Conservation (phyloP, 1,140 invertebrate species). For the Antheraea pernyi region DNA sequence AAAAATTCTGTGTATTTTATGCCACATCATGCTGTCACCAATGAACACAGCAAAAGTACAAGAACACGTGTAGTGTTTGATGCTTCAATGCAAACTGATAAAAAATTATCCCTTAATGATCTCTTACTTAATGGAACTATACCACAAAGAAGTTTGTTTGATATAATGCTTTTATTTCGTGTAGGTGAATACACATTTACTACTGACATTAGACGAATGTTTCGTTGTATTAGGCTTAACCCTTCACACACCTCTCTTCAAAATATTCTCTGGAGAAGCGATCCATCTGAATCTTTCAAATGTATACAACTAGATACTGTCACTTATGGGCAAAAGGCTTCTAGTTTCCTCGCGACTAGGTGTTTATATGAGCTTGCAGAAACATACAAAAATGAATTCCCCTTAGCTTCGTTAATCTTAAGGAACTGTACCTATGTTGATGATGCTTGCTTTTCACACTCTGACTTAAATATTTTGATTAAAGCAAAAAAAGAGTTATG, state of each 20-base stretch:
- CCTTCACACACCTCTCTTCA: slow-evolving; percentile 1
- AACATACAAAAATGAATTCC: slow-evolving; percentile 1
- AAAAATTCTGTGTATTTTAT: slow-evolving; percentile 16
- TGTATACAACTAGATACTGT: slow-evolving; percentile 7
- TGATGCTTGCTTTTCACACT: slow-evolving; percentile 4
- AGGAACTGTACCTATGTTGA: no score
- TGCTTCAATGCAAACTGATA: slow-evolving; percentile 20
- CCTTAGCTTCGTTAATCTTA: not conserved
- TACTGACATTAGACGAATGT: slow-evolving; percentile 19
- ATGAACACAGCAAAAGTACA: slow-evolving; percentile 1
- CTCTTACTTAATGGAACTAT: slow-evolving; percentile 24
- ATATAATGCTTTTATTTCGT: slow-evolving; percentile 18
- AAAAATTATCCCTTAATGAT: slow-evolving; percentile 23
- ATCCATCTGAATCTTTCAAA: slow-evolving; percentile 1
- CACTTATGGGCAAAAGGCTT: no score
- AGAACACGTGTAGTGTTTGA: slow-evolving; percentile 12
- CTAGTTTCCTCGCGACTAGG: no score
- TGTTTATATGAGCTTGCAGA: no score
- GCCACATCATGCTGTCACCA: slow-evolving; percentile 17
- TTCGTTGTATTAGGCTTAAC: slow-evolving; percentile 11
- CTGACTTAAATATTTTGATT: not conserved
- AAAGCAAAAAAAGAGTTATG: not conserved
- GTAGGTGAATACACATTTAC: slow-evolving; percentile 10
- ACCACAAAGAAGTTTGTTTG: slow-evolving; percentile 19
- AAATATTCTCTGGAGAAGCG: slow-evolving; percentile 20